A percentile compares a stretch with the other conserved stretches of the same genome.
phyloP scores from a whole-genome alignment of 2,888 invertebrate species.

The Caenorhabditis auriculariae region DNA sequence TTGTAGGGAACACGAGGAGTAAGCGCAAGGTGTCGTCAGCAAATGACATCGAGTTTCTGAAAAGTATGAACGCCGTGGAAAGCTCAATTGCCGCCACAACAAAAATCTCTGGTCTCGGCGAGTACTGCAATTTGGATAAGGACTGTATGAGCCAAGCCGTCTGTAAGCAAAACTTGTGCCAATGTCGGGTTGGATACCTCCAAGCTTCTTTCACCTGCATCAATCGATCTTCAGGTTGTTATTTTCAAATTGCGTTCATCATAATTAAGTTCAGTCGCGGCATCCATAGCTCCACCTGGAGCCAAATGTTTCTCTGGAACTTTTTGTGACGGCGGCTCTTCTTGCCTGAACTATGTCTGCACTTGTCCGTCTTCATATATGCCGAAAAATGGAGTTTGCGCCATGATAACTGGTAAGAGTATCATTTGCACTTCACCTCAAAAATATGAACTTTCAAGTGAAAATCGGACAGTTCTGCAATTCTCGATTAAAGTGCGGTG shows the following conservation, averaged over 20 bases:
- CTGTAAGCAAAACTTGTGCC: slow-evolving; percentile 1
- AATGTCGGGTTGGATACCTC: slow-evolving; percentile 5
- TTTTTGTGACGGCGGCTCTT: slow-evolving; percentile 59
- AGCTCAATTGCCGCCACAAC: background rate
- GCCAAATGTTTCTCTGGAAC: slow-evolving; percentile 35
- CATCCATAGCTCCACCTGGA: slow-evolving; percentile 48
- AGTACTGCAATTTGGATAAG: background rate
- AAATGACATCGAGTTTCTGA: background rate
- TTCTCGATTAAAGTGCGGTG: background rate
- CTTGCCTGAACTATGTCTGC: slow-evolving; percentile 39
- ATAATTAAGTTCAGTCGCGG: slow-evolving; percentile 36
- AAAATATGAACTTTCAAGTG: background rate
- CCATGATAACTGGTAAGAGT: background rate
- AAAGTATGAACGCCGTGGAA: background rate
- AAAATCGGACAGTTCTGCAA: background rate
- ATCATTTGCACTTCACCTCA: too few relatives aligned
- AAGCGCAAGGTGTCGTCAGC: slow-evolving; percentile 11
- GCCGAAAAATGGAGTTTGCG: background rate
- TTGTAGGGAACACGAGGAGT: slow-evolving; percentile 7
- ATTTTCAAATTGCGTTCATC: background rate
- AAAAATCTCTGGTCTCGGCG: background rate
- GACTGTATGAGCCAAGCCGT: background rate
- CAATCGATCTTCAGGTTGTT: slow-evolving; percentile 1
- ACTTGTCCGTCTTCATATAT: slow-evolving; percentile 21
- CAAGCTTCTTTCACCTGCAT: slow-evolving; percentile 12